A percentile compares a stretch with the other conserved stretches of the same genome.
Evolutionary conservation across 2,797 vertebrate genomes (phyloP).

Genomic region (Lateolabrax maculatus): DNA sequence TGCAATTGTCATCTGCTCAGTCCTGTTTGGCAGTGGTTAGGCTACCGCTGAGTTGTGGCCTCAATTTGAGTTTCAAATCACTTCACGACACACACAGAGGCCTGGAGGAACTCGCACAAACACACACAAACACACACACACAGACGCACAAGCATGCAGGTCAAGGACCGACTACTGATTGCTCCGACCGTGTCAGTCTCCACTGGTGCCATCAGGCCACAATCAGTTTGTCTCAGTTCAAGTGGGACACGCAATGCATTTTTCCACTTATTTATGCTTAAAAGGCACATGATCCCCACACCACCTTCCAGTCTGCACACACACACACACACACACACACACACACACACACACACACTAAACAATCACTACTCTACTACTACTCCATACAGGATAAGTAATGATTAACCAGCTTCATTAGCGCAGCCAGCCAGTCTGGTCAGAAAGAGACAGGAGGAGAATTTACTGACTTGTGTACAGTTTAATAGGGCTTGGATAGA

Average conservation of each 20-base stretch:
- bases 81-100: slow-evolving; percentile 26
- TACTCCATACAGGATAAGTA: slow-evolving; percentile 53
- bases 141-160: not conserved
- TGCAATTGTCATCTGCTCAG: slow-evolving; percentile 31
- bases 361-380: slow-evolving; percentile 7
- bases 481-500: slow-evolving; percentile 29
- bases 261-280: slow-evolving; percentile 30
- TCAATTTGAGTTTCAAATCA: slow-evolving; percentile 59
- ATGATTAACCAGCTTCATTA: slow-evolving; percentile 76
- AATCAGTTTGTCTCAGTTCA: slow-evolving; percentile 34
- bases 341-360: not conserved
- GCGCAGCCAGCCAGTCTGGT: slow-evolving; percentile 29
- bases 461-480: slow-evolving; percentile 60
- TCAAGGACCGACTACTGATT: slow-evolving; percentile 10
- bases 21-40: slow-evolving; percentile 39
- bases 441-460: slow-evolving; percentile 20
- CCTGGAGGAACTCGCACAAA: slow-evolving; percentile 26
- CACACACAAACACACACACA: slow-evolving; percentile 11
- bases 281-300: not conserved
- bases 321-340: slow-evolving; percentile 18
- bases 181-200: slow-evolving; percentile 23
- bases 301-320: not conserved
- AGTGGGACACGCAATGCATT: slow-evolving; percentile 5
- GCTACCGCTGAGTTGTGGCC: slow-evolving; percentile 60
- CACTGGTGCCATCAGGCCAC: slow-evolving; percentile 14